Evolutionary conservation across 1,140 invertebrate genomes (phyloP), one percentile per base, ranked within the genome.

Genomic region (Pseudomyrmex gracilis): DNA sequence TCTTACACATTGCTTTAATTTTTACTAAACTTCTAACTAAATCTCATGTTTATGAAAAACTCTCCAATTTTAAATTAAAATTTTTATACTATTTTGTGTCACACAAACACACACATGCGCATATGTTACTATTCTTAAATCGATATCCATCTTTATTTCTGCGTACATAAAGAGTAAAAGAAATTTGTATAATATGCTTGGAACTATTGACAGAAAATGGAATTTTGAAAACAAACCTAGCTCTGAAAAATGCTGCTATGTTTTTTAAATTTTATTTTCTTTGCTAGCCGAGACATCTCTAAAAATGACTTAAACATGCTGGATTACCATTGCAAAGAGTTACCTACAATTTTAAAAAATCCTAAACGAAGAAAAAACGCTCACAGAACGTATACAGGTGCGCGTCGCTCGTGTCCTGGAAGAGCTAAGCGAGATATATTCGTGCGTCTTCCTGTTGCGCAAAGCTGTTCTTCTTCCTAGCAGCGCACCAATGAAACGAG

Each of bases 401-500:
- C 12, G 17, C 49, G 43, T 47, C 43, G 2, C 9, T 17, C n/a
- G 5, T 17, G 43, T 53, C 17, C 12, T 45, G 45, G 0, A 43
- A 63, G 10, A 82, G 43, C 15, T 12, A 12, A 73, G 15, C 5
- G 22, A 61, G n/a, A 61, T 8, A 34, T 34, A 24, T 22, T 34
- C 15, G n/a, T 43, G 1, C 34, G 58, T 87, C 55, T 67, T 34
- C 15, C 66, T 66, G 47, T 80, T 22, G 10, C 12, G 34, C 34
- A 24, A 45, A 85, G 73, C 57, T 68, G 55, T 61, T 34, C 34
- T 34, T 34, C 49, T 24, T 78, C 61, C 51, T 67, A n/a, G 24
- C 4, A n/a, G 24, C n/a, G 34, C 43, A 43, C 17, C 63, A 55
- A 84, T 74, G 82, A 86, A 84, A 80, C 68, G 58, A 17, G 80